phyloP scores from a whole-genome alignment of 2,113 vertebrate genomes.

The Cryptotis parvus region DNA sequence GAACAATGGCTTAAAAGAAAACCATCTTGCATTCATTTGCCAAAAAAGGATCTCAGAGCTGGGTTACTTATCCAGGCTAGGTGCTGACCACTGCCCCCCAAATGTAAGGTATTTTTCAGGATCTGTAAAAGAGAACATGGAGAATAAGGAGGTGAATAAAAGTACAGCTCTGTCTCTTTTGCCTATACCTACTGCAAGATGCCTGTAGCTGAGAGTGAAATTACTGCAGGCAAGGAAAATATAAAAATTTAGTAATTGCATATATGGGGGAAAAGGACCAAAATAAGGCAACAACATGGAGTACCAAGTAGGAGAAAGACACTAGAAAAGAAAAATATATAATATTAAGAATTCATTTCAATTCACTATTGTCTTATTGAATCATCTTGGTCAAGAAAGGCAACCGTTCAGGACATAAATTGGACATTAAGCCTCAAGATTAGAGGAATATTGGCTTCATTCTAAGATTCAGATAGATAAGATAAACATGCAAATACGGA shows the following conservation, averaged over 20 bases:
- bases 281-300: constrained; percentile 3
- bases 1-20: constrained; percentile 67
- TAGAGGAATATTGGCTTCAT: background rate
- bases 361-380: background rate
- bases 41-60: background rate
- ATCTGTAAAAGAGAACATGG: background rate
- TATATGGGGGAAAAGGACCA: background rate
- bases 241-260: background rate
- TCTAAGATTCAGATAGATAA: background rate
- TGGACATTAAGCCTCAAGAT: background rate
- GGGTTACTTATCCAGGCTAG: constrained; percentile 7
- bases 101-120: constrained; percentile 40
- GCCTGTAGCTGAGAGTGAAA: background rate
- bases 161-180: background rate
- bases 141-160: background rate
- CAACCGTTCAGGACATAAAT: background rate
- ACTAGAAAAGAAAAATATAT: background rate
- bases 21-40: background rate
- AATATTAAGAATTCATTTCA: background rate
- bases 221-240: background rate
- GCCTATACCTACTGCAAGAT: background rate
- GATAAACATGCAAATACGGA: background rate
- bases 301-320: background rate
- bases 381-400: background rate
- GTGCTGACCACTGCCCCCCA: constrained; percentile 64